These are phyloP conservation scores for Pygoscelis adeliae DNA, from an alignment of 2,113 vertebrate genomes.

Conservation along the genomic window DNA sequence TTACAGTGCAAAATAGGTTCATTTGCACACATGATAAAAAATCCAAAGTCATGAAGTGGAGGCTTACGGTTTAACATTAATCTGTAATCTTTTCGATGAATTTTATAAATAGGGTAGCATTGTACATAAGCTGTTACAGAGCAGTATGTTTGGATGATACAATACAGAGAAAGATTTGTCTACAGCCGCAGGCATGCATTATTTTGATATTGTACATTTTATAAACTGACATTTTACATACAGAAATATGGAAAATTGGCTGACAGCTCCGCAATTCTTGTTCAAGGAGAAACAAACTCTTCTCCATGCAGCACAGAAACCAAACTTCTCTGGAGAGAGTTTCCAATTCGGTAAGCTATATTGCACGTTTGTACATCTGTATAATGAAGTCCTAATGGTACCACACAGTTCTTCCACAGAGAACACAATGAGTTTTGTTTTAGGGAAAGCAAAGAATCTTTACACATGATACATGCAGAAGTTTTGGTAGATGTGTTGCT, in stretches of 20 bases:
- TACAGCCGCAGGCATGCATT: constrained; percentile 90
- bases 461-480: constrained; percentile 88
- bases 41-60: constrained; percentile 74
- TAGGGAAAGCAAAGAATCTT: constrained; percentile 68
- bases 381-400: constrained; percentile 74
- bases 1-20: constrained; percentile 82
- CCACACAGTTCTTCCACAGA: constrained; percentile 79
- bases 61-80: constrained; percentile 82
- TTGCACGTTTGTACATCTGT: constrained; percentile 77
- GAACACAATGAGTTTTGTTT: constrained; percentile 72
- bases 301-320: constrained; percentile 80
- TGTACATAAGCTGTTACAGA: constrained; percentile 88
- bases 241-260: constrained; percentile 73
- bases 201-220: constrained; percentile 80
- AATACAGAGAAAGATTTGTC: constrained; percentile 78
- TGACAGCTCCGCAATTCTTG: constrained; percentile 71
- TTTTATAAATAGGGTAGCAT: constrained; percentile 84
- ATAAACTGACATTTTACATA: constrained; percentile 81
- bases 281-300: constrained; percentile 72
- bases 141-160: constrained; percentile 78
- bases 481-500: constrained; percentile 87
- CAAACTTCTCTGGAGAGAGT: constrained; percentile 70
- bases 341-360: constrained; percentile 64
- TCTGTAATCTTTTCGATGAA: constrained; percentile 73
- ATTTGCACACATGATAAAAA: constrained; percentile 84